Percentiles rank a stretch among this genome's conserved stretches.
Conservation (phyloP, 2,888 invertebrate species). For the Sarcophaga subvicina region DNA sequence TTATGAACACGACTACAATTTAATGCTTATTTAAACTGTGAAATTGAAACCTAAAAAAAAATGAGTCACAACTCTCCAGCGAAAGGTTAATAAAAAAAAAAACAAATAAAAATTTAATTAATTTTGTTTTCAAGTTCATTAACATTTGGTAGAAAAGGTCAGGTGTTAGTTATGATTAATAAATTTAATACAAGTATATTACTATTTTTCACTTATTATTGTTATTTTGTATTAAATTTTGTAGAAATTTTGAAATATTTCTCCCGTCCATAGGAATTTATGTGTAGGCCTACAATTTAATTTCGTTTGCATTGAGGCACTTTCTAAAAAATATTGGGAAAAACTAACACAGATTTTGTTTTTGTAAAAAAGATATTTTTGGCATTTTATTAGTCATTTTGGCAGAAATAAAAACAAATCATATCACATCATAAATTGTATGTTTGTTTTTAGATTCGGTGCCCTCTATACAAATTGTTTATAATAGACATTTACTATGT, state of each 20-base stretch:
- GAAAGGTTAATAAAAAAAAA: background rate
- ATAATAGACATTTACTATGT: background rate
- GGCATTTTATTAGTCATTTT: constrained; percentile 53
- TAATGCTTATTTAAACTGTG: background rate
- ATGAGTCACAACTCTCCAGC: background rate
- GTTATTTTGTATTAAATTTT: constrained; percentile 9
- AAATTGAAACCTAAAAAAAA: background rate
- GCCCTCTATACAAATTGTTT: background rate
- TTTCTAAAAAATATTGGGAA: constrained; percentile 14
- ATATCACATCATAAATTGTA: constrained; percentile 27
- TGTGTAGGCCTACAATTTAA: constrained; percentile 45
- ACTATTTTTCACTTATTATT: background rate
- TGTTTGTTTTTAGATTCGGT: constrained; percentile 13
- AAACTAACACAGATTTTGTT: constrained; percentile 46
- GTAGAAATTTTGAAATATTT: constrained; percentile 1
- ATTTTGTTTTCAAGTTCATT: constrained; percentile 40
- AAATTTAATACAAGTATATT: constrained; percentile 20
- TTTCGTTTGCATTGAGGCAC: constrained; percentile 13
- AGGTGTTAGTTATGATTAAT: background rate
- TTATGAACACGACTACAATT: background rate
- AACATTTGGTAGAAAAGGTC: background rate
- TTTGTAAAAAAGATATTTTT: constrained; percentile 48
- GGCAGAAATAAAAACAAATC: background rate
- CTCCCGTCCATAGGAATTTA: constrained; percentile 31
- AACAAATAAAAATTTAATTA: background rate